Percentiles rank a stretch among this genome's conserved stretches.
These are phyloP conservation scores for Drosophila recens DNA, from an alignment of 2,888 invertebrate species.

Conservation along the genomic window DNA sequence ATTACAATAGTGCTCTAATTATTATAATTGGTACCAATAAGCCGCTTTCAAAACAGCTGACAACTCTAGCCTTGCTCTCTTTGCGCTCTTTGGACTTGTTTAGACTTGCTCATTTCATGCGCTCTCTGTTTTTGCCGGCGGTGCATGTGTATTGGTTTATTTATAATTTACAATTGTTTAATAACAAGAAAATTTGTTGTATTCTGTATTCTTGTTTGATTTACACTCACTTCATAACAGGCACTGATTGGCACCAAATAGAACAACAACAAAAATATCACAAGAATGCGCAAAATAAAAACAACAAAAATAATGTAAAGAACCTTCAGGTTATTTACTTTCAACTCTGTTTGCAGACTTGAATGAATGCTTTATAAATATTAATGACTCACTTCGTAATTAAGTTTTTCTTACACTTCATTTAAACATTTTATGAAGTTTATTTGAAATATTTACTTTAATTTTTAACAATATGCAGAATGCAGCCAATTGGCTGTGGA, in stretches of 20 bases:
- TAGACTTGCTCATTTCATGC: slow-evolving; percentile 21
- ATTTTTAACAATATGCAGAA: background rate
- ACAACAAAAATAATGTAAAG: background rate
- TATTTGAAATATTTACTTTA: background rate
- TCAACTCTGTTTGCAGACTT: background rate
- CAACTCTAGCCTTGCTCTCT: slow-evolving; percentile 53
- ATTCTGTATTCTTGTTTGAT: background rate
- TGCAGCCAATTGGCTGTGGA: slow-evolving; percentile 6
- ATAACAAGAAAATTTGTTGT: slow-evolving; percentile 14
- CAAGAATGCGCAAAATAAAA: background rate
- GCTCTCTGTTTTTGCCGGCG: slow-evolving; percentile 77
- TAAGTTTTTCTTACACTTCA: background rate
- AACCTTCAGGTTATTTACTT: background rate
- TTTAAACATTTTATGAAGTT: slow-evolving; percentile 1
- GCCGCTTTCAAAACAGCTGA: slow-evolving; percentile 50
- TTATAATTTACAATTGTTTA: slow-evolving; percentile 69
- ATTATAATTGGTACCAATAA: slow-evolving; percentile 1
- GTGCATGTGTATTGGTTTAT: slow-evolving; percentile 71
- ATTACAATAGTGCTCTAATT: background rate
- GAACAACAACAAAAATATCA: background rate
- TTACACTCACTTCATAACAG: background rate
- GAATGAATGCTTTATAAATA: background rate
- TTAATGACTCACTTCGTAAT: background rate
- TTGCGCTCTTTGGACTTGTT: slow-evolving; percentile 5
- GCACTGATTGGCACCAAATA: background rate